Base-by-base conservation (phyloP, 2,888 invertebrate species). In the Eudemis profundana region DNA sequence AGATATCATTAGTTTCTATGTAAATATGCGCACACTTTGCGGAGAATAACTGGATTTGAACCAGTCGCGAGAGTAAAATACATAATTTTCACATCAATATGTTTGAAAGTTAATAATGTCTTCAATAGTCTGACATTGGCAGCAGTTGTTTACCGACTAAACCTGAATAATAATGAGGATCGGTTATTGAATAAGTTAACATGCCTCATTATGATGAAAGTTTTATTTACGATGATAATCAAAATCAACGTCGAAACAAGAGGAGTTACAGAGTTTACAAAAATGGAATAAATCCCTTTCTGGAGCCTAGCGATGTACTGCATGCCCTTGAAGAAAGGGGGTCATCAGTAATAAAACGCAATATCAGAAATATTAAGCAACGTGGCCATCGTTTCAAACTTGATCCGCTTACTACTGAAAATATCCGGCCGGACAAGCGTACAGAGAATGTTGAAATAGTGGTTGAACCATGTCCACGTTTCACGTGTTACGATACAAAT, bases 201-300 rank as follows among this genome's bases (percentile, higher is more conserved):
- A 93, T 93, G 92, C 93, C 93, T 69, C 87, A 93, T 77, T 93
- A 93, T 81, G 93, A 93, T 72, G 93, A 93, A 78, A 92, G 87
- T 76, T 93, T 93, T 75, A 89, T 93, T 68, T 78, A 87, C 59
- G 89, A 90, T 68, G 93, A 93, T 72, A 91, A 87, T 77, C 79
- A 84, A 62, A 93, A 93, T 76, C 93, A 92, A 72, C 83, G 89
- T 72, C 82, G 87, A 72, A 92, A 93, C 74, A 93, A 93, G 71
- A 84, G 93, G 56, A 93, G 92, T 73, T 93, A 93, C 75, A 87
- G 87, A 61, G 92, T 93, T 33, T 90, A 90, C 70, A 93, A 92
- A 78, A 88, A 85, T 75, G 92, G 92, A n/a, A 72, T 84, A 57
- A 84, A 73, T 53, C 86, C 91, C 51, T 74, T 87, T 68, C 70